A percentile compares a stretch with the other conserved stretches of the same genome.
Conservation (phyloP, 1,140 invertebrate species). For the Hydropsyche tenuis region DNA sequence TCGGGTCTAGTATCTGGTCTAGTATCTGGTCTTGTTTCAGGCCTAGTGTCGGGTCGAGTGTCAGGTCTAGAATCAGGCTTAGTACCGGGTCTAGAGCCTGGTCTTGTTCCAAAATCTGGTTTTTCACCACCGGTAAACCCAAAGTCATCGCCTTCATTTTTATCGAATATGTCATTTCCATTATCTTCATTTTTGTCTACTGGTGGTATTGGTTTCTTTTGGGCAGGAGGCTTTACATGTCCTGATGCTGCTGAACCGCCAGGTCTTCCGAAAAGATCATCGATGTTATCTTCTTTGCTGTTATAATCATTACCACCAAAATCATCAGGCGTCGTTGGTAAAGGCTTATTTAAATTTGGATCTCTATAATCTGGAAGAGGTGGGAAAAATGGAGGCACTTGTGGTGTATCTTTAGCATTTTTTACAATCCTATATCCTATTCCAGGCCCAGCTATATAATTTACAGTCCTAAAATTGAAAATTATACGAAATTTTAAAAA, state of each 20-base stretch:
- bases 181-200: conserved; percentile 52
- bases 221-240: conserved; percentile 57
- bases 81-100: conserved; percentile 29
- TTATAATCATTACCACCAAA: conserved; percentile 25
- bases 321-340: conserved; percentile 52
- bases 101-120: conserved; percentile 25
- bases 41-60: neutral
- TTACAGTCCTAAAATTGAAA: conserved; percentile 62
- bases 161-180: conserved; percentile 48
- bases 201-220: conserved; percentile 51
- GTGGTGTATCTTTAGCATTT: conserved; percentile 64
- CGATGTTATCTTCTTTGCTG: conserved; percentile 32
- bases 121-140: conserved; percentile 27
- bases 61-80: conserved; percentile 37
- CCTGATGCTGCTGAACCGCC: conserved; percentile 63
- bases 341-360: conserved; percentile 59
- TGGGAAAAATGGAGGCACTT: conserved; percentile 61
- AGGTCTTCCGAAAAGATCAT: conserved; percentile 57
- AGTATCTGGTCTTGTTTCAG: neutral
- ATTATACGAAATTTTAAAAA: no score
- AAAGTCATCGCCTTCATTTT: conserved; percentile 43
- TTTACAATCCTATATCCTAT: conserved; percentile 76
- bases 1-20: conserved; percentile 1
- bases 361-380: conserved; percentile 59
- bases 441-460: conserved; percentile 76